Evolutionary conservation across 2,113 vertebrate species (phyloP), one percentile per base, ranked within the genome.

Genomic region (Caranx melampygus): DNA sequence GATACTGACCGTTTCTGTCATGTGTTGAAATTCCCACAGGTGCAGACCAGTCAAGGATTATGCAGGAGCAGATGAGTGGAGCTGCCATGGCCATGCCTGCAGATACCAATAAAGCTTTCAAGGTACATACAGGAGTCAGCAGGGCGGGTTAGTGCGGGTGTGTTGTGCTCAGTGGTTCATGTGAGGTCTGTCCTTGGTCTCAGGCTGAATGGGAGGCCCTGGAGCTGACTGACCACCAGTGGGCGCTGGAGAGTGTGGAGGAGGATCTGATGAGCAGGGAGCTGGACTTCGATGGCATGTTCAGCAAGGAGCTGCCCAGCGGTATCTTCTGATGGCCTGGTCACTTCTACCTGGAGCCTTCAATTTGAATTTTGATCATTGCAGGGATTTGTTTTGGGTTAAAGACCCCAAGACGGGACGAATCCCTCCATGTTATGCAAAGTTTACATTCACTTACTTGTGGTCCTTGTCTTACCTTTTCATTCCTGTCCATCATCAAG

Each of bases 21-120:
- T 61, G 34, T 51, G 49, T 37, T 16, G 44, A 11, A 34, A 72
- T 31, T 51, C 15, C 42, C 14, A 57, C 70, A 99, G 98, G 97
- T 74, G 97, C 98, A 16, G 98, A 99, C 92, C 98, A 99, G 88
- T 99, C 98, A 1, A 95, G 98, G 65, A 96, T 99, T 90, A 99
- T 99, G 98, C 98, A 99, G 87, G 98, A 99, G 78, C 98, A 99
- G 93, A 99, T 99, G 97, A 99, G 98, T 0, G 98, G 98, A 13
- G 98, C 98, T 34, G 98, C 98, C 65, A 97, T 99, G 97, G 98
- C 98, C 81, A 99, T 99, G 97, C 98, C 98, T 21, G 97, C 98
- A 49, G 98, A 99, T 59, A 98, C 98, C 72, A 99, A 99, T 94
- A 99, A 99, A 94, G 98, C 98, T 45, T 99, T 99, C 87, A 99